Base-by-base conservation (phyloP, 2,888 invertebrate species). In the Drosophila siamana region DNA sequence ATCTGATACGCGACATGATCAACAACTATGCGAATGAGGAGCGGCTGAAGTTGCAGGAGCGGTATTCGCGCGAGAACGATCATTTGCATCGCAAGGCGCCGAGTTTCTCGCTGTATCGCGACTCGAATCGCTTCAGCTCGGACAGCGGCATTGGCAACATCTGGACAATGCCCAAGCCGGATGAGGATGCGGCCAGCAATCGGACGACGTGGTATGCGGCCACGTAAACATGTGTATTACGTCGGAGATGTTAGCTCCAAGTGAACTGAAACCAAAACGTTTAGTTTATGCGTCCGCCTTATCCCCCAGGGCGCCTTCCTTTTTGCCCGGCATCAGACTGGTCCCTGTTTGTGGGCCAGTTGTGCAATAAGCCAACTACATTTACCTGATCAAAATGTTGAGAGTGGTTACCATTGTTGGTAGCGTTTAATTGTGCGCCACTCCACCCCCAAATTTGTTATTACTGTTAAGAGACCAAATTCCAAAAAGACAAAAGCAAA, bases 81-180 rank as follows among this genome's bases (percentile, higher is more conserved):
- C 91, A 90, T 71, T 55, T 89, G 63, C 91, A 91, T 60, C 89
- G 90, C 2, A 90, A 91, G 38, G 89, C 91, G 1, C 89, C 89
- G 4, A 91, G 90, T 55, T 85, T 91, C 16, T 86, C 91, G 19
- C 78, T 90, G 0, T 91, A 89, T 41, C 89, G 92, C 11, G 91
- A 91, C 64, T 91, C 92, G 47, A 92, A 92, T 88, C 90, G 92
- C 30, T 91, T 92, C 46, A 92, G 92, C 52, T 86, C 89, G 19
- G 92, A 92, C 61, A 92, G 92, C 54, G 92, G 92, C 24, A 91
- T 92, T 30, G 91, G 91, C 4, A 92, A 91, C 61, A 91, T 91
- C 19, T 90, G 91, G 90, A 73, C 87, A 33, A 73, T 91, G 79
- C 91, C 92, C 0, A 90, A 86, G 16, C 78, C 90, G 4, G 88